Evolutionary conservation across 2,888 invertebrate species (phyloP).

Genomic region (Lottia gigantea): DNA sequence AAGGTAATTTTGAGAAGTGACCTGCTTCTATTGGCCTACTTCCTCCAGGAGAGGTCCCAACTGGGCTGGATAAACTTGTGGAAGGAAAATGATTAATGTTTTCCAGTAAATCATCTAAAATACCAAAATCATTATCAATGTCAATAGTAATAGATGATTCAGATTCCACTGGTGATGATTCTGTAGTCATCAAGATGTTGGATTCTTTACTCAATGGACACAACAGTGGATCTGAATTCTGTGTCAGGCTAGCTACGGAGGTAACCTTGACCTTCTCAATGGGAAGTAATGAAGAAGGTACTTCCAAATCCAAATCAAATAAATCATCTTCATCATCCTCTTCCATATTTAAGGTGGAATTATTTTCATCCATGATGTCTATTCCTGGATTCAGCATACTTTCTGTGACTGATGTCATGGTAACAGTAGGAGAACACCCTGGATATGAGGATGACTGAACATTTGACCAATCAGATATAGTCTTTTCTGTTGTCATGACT

Average conservation of each 20-base stretch:
- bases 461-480: too few species aligned
- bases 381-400: neutral
- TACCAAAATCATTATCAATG: conserved; percentile 24
- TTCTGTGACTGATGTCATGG: neutral
- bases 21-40: too few species aligned
- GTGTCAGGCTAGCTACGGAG: neutral
- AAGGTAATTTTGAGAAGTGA: too few species aligned
- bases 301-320: neutral
- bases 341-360: neutral
- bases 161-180: neutral
- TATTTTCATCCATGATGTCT: neutral
- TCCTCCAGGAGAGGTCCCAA: neutral
- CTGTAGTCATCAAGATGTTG: conserved; percentile 20
- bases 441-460: too few species aligned
- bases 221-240: neutral
- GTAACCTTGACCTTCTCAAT: neutral
- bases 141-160: neutral
- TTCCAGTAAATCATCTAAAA: conserved; percentile 27
- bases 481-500: too few species aligned
- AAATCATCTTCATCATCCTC: neutral
- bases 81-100: conserved; percentile 17
- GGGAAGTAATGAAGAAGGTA: neutral
- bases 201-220: conserved; percentile 19
- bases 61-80: neutral
- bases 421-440: neutral